Evolutionary conservation across 2,113 vertebrate genomes (phyloP).

Genomic region (Zingel zingel): DNA sequence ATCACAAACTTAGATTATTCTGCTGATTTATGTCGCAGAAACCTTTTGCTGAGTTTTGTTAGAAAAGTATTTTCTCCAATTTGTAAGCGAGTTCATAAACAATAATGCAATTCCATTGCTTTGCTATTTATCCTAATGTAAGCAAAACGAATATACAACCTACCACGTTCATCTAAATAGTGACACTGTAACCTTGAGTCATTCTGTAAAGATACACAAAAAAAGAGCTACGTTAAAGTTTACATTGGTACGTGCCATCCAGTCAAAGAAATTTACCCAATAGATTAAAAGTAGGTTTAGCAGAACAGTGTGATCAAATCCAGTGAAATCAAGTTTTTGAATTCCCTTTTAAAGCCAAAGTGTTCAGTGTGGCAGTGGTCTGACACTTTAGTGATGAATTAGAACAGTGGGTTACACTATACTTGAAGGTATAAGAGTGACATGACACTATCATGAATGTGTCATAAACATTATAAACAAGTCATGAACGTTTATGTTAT

Average conservation of each 20-base stretch:
- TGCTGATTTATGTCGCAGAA: not conserved
- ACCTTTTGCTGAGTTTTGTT: no score
- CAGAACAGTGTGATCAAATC: not conserved
- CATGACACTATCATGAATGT: no score
- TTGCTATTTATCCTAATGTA: not conserved
- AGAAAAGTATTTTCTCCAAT: no score
- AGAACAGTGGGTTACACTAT: not conserved
- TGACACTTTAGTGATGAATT: not conserved
- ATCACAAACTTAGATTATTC: no score
- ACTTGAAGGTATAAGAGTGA: no score
- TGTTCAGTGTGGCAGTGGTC: not conserved
- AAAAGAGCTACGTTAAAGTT: not conserved
- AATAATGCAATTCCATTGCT: not conserved
- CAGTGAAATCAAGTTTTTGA: not conserved
- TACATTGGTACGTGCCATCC: not conserved
- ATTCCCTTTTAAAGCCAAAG: not conserved
- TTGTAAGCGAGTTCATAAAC: no score
- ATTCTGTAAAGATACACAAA: slow-evolving; percentile 57
- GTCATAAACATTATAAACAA: no score
- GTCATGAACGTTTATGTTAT: no score
- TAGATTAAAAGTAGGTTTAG: not conserved
- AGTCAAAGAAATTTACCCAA: fast-evolving
- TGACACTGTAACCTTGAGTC: slow-evolving; percentile 21
- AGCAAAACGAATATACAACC: slow-evolving; percentile 10
- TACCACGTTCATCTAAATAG: slow-evolving; percentile 60